Percentiles rank a stretch among this genome's conserved stretches.
These are phyloP conservation scores for Coilia nasus DNA, from an alignment of 2,797 vertebrate genomes.

Conservation along the genomic window DNA sequence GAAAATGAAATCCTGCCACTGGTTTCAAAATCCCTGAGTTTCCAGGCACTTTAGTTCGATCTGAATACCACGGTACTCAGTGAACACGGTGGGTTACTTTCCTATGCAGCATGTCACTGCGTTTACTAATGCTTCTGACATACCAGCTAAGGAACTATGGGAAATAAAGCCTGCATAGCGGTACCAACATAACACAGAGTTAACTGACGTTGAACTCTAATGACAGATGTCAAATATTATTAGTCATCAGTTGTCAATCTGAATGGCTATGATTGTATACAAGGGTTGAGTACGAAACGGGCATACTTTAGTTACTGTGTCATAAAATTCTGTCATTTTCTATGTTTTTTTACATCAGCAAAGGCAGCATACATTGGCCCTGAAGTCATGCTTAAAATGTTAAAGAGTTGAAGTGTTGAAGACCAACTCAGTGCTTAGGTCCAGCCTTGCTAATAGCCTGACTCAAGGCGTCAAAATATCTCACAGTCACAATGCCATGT, in stretches of 20 bases:
- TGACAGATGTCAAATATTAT: background rate
- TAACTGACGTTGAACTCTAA: background rate
- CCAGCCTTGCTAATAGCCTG: conserved; percentile 1
- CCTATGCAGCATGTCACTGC: background rate
- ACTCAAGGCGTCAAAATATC: background rate
- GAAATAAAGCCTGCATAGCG: background rate
- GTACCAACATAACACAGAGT: background rate
- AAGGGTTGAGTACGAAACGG: background rate
- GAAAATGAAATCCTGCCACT: conserved; percentile 48
- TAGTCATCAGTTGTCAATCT: background rate
- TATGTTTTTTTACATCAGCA: background rate
- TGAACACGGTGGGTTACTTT: background rate
- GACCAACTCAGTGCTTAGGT: background rate
- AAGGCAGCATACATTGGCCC: background rate
- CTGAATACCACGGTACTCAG: conserved; percentile 36
- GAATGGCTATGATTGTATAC: background rate
- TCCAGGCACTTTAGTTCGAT: conserved; percentile 66
- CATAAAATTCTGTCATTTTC: background rate
- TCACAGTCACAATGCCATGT: background rate
- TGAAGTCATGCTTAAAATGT: conserved; percentile 2
- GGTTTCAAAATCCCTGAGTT: conserved; percentile 66
- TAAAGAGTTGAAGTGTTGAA: background rate
- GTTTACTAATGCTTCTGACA: background rate
- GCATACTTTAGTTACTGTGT: background rate
- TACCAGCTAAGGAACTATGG: background rate